Conservation (phyloP, 2,113 vertebrate species). For the Leucoraja erinaceus region DNA sequence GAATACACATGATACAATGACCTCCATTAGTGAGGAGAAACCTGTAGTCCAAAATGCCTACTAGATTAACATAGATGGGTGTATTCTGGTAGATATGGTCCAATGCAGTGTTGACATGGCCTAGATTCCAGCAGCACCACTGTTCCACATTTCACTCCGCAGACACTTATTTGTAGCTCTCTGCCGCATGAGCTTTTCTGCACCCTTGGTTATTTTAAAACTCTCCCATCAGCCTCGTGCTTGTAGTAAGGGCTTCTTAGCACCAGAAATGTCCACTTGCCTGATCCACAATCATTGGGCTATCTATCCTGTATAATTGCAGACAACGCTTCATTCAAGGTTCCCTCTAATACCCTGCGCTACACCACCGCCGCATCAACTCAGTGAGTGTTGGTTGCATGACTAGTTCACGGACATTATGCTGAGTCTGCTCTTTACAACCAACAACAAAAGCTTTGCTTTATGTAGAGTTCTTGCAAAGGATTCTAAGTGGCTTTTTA, state of each 20-base stretch:
- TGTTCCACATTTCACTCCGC: constrained; percentile 17
- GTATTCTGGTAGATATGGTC: too few relatives aligned
- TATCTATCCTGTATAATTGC: background rate
- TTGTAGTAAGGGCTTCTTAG: background rate
- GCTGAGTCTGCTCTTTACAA: background rate
- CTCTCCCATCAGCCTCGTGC: background rate
- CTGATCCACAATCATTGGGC: background rate
- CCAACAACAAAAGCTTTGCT: background rate
- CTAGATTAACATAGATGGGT: too few relatives aligned
- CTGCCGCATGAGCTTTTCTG: background rate
- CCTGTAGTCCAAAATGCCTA: too few relatives aligned
- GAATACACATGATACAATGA: too few relatives aligned
- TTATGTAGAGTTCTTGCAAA: background rate
- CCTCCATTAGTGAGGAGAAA: too few relatives aligned
- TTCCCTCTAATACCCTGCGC: background rate
- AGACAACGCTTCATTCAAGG: background rate
- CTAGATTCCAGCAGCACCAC: background rate
- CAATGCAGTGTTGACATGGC: background rate
- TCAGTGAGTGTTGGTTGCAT: background rate
- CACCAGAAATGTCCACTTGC: constrained; percentile 2
- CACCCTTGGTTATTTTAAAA: background rate
- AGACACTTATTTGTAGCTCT: background rate
- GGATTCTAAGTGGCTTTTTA: background rate
- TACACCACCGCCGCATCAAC: background rate
- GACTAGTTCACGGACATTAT: background rate